Base-by-base conservation (phyloP, 2,113 vertebrate genomes). In the Microcebus lehilahytsara region DNA sequence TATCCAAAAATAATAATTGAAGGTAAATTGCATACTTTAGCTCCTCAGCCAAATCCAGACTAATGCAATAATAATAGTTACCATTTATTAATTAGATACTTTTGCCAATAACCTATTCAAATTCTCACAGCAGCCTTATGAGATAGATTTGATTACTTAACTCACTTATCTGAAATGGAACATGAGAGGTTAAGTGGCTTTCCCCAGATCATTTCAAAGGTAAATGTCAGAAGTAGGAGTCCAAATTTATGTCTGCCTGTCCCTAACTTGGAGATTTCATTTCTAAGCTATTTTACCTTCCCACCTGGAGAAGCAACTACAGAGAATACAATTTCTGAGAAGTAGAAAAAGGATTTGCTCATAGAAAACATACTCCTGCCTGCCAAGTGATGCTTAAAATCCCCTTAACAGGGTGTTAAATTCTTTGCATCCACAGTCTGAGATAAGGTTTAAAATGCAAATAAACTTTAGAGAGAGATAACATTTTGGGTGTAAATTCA, bases 391-490 rank as follows among this genome's bases (percentile, higher is more conserved):
- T 92, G 95, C 97, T 97, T 97, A 97, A 98, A 98, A 98, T 98
- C 96, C 89, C 96, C 79, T 98, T 96, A 97, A 97, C 95, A 80
- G 96, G 87, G 93, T 97, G 93, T 98, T 98, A 97, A 97, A 97
- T 97, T 96, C 92, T 97, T 96, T 96, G 97, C 97, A 97, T 98
- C 89, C 75, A 93, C 58, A 92, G 93, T 93, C 87, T 96, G 86
- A 93, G 97, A 97, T 97, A 97, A 97, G 95, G 96, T 97, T 97
- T 96, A 97, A 97, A 97, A 97, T 97, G 97, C 96, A 98, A 98
- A 97, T 97, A 97, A 97, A 97, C 87, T 97, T 97, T 92, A 84
- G 75, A 96, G 53, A 96, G 53, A 96, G 97, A 97, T 97, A 97
- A 92, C 87, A 97, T 95, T 95, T 96, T 93, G 90, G 75, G 67